Evolutionary conservation across 2,113 vertebrate genomes (phyloP), one percentile per base, ranked within the genome.

Genomic region (Thalassarche chlororhynchos): DNA sequence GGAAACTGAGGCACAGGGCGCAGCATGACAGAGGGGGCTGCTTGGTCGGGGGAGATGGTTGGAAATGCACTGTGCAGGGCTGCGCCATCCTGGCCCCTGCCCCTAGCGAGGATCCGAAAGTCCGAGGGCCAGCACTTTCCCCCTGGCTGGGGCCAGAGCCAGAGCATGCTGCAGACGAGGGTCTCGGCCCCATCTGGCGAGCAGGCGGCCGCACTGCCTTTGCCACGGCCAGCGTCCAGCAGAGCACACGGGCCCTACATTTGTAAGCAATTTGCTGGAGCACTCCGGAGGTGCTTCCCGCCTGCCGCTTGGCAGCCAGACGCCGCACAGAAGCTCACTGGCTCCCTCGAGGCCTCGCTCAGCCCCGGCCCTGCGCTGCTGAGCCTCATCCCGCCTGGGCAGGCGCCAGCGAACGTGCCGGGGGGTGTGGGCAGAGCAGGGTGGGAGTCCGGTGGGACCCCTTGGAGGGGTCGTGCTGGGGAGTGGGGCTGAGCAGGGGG

Each of bases 241-340:
- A 2, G 19, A 54, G 81, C 70, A 6, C 6, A 3, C 11, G 5
- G 55, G 80, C 76, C 93, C 62, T 6, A 46, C 91, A 79, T 84
- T 75, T 87, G 91, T 78, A 70, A 92, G 77, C 60, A 68, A 81
- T 89, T 95, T 90, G 52, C 85, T 9, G 88, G 55, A 85, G 88
- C 49, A 42, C 84, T 89, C 80, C 28, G 36, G 89, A 85, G 95
- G 62, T 71, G 92, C 89, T 95, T 81, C 91, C 81, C 58, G 96
- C 89, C 84, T 92, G 93, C 94, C 9, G 69, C 87, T 91, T 95
- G 89, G 93, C 95, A 96, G 89, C 64, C 60, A 52, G 69, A 69
- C 64, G 6, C 94, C 7, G 70, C 91, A 94, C 96, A 94, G 93
- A 89, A 90, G 93, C 96, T 96, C 38, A 0, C 58, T 14, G 72